Conservation (phyloP, 1,140 invertebrate species). For the Diachasmimorpha longicaudata region DNA sequence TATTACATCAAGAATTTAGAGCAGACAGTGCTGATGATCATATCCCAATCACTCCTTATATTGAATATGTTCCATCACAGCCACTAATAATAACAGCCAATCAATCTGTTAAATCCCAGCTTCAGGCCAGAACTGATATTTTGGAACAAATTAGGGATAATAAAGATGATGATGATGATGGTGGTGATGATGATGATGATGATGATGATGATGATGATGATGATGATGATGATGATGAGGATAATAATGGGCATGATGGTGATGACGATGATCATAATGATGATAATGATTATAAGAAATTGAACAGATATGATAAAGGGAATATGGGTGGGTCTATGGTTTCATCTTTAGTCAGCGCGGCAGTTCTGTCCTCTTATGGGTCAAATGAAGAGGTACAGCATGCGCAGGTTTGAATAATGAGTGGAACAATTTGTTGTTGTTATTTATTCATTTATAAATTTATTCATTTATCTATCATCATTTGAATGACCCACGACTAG, state of each 20-base stretch:
- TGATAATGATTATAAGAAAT: no score
- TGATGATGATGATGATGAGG: background rate
- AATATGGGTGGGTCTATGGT: constrained; percentile 51
- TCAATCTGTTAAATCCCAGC: background rate
- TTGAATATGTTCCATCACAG: background rate
- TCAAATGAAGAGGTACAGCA: constrained; percentile 55
- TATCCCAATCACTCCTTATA: constrained; percentile 25
- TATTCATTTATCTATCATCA: background rate
- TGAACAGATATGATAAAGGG: background rate
- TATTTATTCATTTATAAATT: background rate
- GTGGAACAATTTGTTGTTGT: background rate
- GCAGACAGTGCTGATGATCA: background rate
- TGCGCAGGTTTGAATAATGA: constrained; percentile 53
- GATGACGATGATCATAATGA: no score
- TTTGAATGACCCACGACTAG: background rate
- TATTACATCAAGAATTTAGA: no score
- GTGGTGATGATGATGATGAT: background rate
- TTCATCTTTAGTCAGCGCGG: constrained; percentile 54
- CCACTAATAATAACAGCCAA: background rate
- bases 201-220: no score
- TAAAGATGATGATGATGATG: no score
- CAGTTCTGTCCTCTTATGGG: constrained; percentile 51
- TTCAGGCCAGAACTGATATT: background rate
- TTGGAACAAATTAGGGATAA: background rate
- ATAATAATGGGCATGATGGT: background rate